Evolutionary conservation across 1,140 invertebrate genomes (phyloP).

Genomic region (Diabrotica undecimpunctata): DNA sequence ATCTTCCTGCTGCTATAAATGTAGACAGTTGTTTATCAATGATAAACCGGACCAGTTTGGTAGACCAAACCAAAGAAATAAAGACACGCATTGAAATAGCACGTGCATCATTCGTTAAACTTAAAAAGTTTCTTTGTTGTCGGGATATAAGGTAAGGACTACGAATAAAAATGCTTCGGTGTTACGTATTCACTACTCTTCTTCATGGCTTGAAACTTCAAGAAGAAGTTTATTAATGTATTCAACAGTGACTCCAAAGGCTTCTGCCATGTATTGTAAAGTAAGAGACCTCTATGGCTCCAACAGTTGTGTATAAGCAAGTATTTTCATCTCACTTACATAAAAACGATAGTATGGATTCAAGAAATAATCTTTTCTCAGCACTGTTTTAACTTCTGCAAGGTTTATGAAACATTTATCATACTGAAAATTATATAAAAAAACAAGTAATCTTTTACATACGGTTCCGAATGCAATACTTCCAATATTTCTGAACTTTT

Average conservation of each 20-base stretch:
- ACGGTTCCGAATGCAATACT: constrained; percentile 81
- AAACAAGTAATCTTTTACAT: constrained; percentile 87
- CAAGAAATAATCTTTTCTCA: constrained; percentile 90
- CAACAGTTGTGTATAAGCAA: constrained; percentile 94
- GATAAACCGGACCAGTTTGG: too few species aligned
- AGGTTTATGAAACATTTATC: constrained; percentile 91
- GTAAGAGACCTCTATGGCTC: constrained; percentile 95
- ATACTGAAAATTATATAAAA: constrained; percentile 96
- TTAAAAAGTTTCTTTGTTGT: too few species aligned
- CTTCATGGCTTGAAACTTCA: too few species aligned
- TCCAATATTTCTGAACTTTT: constrained; percentile 96
- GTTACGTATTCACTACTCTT: too few species aligned
- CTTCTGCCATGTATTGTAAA: constrained; percentile 92
- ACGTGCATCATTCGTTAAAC: too few species aligned
- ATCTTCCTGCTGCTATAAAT: constrained; percentile 91
- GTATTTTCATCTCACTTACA: constrained; percentile 93
- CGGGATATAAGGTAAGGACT: too few species aligned
- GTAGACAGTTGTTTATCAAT: constrained; percentile 87
- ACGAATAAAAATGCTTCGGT: too few species aligned
- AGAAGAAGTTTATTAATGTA: too few species aligned
- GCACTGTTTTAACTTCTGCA: constrained; percentile 72
- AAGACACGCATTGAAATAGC: too few species aligned
- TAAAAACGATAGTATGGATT: constrained; percentile 95
- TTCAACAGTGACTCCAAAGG: constrained; percentile 92
- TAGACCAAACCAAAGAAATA: too few species aligned